Percentiles rank a stretch among this genome's conserved stretches.
Evolutionary conservation across 2,888 invertebrate species (phyloP).

Genomic region (Trilocha varians): DNA sequence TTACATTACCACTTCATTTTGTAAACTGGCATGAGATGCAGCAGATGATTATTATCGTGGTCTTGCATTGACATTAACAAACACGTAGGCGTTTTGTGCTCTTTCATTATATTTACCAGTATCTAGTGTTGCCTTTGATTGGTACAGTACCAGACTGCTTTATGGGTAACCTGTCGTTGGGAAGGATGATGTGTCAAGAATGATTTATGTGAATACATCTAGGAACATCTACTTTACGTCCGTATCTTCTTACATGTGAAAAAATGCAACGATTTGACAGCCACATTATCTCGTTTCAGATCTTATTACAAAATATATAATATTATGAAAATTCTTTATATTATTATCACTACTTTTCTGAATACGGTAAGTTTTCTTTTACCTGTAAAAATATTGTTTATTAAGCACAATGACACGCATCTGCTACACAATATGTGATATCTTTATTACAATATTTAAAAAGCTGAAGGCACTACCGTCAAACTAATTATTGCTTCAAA

Average conservation of each 20-base stretch:
- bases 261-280: constrained; percentile 68
- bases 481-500: constrained; percentile 64
- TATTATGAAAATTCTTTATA: constrained; percentile 46
- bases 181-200: constrained; percentile 31
- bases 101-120: not conserved
- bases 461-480: constrained; percentile 72
- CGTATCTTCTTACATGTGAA: constrained; percentile 45
- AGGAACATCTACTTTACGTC: constrained; percentile 58
- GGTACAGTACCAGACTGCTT: not conserved
- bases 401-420: constrained; percentile 50
- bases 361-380: constrained; percentile 64
- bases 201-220: constrained; percentile 46
- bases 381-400: constrained; percentile 69
- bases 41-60: constrained; percentile 30
- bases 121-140: not conserved
- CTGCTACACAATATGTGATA: constrained; percentile 48
- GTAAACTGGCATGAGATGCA: constrained; percentile 58
- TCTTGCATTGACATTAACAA: not conserved
- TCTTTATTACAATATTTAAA: constrained; percentile 45
- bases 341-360: constrained; percentile 62
- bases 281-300: constrained; percentile 52
- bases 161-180: not conserved
- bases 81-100: not conserved
- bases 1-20: constrained; percentile 60
- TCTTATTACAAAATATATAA: constrained; percentile 60